Conservation (phyloP, 2,113 vertebrate species). For the Colinus virginianus region DNA sequence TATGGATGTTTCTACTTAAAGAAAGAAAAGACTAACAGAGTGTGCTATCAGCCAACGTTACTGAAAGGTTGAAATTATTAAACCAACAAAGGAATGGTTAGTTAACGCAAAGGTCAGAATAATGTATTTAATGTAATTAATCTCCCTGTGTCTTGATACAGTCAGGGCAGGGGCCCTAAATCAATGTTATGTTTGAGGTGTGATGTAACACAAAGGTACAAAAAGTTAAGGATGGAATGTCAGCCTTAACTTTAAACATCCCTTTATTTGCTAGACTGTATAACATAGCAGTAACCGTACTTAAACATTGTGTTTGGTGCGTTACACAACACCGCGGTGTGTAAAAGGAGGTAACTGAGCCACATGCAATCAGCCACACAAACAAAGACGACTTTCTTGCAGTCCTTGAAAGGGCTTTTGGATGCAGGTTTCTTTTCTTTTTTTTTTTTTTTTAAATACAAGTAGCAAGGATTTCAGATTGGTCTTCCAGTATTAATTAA, state of each 20-base stretch:
- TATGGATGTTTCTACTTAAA: background rate
- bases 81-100: constrained; percentile 21
- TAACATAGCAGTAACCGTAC: constrained; percentile 66
- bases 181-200: constrained; percentile 64
- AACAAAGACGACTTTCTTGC: constrained; percentile 78
- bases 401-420: constrained; percentile 71
- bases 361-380: constrained; percentile 54
- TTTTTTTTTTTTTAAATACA: constrained; percentile 50
- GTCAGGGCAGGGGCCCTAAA: constrained; percentile 29
- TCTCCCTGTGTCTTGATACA: constrained; percentile 17
- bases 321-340: constrained; percentile 49
- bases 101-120: background rate
- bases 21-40: background rate
- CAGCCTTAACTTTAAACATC: constrained; percentile 68
- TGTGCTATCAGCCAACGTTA: constrained; percentile 33
- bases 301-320: constrained; percentile 59
- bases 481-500: constrained; percentile 45
- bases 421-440: constrained; percentile 50
- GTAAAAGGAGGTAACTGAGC: constrained; percentile 67
- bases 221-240: constrained; percentile 72
- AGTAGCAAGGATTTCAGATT: constrained; percentile 45
- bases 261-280: constrained; percentile 67
- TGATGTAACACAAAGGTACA: constrained; percentile 70
- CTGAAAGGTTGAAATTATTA: constrained; percentile 36
- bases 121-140: constrained; percentile 15